These are phyloP conservation scores for Antrozous pallidus DNA, from an alignment of 2,797 vertebrate species.

Conservation along the genomic window DNA sequence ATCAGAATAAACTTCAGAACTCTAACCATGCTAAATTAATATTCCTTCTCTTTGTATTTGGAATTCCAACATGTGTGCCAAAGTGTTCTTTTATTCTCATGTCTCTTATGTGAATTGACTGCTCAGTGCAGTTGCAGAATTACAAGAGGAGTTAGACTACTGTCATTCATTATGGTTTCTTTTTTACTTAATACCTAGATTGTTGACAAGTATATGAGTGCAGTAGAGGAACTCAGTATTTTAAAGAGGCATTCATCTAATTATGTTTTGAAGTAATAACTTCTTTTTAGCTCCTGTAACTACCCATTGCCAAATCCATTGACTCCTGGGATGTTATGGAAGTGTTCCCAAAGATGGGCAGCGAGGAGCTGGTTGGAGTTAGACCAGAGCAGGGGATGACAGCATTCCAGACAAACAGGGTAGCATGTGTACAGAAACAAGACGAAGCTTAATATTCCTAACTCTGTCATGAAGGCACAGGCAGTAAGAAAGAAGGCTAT, in stretches of 20 bases:
- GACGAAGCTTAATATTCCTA: background rate
- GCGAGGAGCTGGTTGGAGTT: background rate
- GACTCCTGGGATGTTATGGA: background rate
- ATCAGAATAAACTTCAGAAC: constrained; percentile 6
- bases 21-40: background rate
- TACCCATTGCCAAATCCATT: background rate
- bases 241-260: background rate
- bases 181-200: background rate
- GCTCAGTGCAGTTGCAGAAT: background rate
- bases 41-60: background rate
- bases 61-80: background rate
- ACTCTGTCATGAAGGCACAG: background rate
- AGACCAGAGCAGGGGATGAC: background rate
- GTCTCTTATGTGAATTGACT: background rate
- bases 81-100: background rate
- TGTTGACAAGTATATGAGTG: background rate
- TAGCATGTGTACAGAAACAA: background rate
- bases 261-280: background rate
- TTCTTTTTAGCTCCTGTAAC: background rate
- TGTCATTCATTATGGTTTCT: too few relatives aligned
- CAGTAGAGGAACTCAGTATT: background rate
- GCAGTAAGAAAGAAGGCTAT: too few relatives aligned
- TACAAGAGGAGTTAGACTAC: background rate
- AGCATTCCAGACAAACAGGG: background rate
- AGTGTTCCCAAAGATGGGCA: background rate